Base-by-base conservation (phyloP, 1,140 invertebrate species). In the Gonatopus flavifemur region DNA sequence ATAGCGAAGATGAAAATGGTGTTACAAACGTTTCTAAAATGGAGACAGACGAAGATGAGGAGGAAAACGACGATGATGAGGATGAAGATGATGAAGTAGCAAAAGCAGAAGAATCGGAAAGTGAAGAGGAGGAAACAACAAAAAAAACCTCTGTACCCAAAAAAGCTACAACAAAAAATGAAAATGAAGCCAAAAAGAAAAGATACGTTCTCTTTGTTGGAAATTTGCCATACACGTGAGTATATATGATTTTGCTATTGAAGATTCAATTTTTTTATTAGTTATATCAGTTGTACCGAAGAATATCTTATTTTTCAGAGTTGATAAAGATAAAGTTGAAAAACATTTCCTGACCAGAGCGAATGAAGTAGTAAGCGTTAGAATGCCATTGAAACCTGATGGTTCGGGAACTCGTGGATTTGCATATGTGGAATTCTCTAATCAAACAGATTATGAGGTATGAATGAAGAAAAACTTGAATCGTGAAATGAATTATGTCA, bases 121-220 rank as follows among this genome's bases (percentile, higher is more conserved):
- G 81, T 45, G 13, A 42, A 4, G 36, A 48, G 2, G 12, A 19
- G 0, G 47, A 1, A 15, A 32, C 0, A 22, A 36, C 10, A 3
- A 15, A 35, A 18, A 42, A 3, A 12, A 35, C 0, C 20, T 30
- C 2, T 1, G 9, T 18, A 6, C 12, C 13, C 0, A 25, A 36
- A 7, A 15, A 38, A 31, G 10, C 65, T 79, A 59, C 77, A 76
- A 38, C 67, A 70, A 48, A 60, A 52, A 28, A 75, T 74, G 46
- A 31, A 9, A 69, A 81, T 53, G 40, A 62, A 13, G 76, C 80
- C 32, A 79, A 83, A 59, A 71, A 80, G 1, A 77, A 81, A 56
- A 81, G 76, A 69, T 79, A 69, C 50, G 75, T 80, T 38, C 55
- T 82, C n/a, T 81, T 78, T 55, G 74, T 81, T 37, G 76, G 77